A percentile compares a stretch with the other conserved stretches of the same genome.
These are phyloP conservation scores for Acholoe squamosa DNA, from an alignment of 2,888 invertebrate species.

Conservation along the genomic window DNA sequence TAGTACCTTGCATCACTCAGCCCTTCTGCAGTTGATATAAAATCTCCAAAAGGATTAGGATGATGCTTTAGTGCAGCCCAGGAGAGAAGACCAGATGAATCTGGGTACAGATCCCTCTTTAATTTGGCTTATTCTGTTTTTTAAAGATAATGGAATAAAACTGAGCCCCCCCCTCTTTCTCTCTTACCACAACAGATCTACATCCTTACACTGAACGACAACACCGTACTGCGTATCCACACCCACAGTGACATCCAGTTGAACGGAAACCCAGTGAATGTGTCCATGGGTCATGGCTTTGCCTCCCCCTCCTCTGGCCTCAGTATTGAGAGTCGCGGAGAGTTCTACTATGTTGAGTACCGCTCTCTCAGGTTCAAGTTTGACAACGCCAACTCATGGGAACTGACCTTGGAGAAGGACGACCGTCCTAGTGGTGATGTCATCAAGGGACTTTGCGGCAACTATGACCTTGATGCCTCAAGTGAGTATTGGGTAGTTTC, in stretches of 20 bases:
- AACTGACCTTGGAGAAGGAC: conserved; percentile 52
- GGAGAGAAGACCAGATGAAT: no score
- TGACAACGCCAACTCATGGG: conserved; percentile 30
- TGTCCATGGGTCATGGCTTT: not conserved
- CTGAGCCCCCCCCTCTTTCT: no score
- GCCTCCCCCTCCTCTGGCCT: conserved; percentile 54
- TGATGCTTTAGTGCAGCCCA: no score
- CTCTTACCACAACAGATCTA: no score
- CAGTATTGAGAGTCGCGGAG: conserved; percentile 43
- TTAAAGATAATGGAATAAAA: no score
- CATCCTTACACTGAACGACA: conserved; percentile 17
- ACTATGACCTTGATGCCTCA: conserved; percentile 70
- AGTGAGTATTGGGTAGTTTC: conserved; percentile 1
- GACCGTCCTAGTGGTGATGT: conserved; percentile 81
- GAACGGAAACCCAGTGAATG: conserved; percentile 28
- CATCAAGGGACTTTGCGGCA: conserved; percentile 76
- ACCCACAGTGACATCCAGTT: conserved; percentile 33
- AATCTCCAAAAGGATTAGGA: no score
- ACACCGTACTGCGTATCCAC: conserved; percentile 11
- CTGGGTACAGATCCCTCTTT: no score
- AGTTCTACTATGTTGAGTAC: conserved; percentile 55
- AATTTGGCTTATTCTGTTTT: no score
- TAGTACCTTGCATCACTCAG: no score
- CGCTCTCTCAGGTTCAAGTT: conserved; percentile 54
- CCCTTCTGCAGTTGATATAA: no score